Conservation (phyloP, 2,113 vertebrate species). For the Psilopogon haemacephalus region DNA sequence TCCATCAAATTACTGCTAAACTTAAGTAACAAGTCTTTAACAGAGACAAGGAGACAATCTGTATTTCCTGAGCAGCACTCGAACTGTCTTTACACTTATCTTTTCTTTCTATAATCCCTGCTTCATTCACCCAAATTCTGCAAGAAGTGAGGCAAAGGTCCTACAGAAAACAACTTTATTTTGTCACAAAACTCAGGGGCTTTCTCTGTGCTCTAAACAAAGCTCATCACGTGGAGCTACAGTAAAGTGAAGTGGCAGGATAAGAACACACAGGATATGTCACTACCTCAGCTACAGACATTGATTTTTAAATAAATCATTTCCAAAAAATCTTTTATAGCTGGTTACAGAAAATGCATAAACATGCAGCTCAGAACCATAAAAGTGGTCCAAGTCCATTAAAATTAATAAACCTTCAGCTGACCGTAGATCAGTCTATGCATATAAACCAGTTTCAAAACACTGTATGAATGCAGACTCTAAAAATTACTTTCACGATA, state of each 20-base stretch:
- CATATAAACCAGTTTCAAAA: neutral
- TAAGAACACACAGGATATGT: neutral
- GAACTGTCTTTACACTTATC: neutral
- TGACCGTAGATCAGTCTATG: neutral
- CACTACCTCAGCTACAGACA: neutral
- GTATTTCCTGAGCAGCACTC: neutral
- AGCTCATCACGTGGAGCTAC: neutral
- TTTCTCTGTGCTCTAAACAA: neutral
- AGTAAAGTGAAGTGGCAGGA: neutral
- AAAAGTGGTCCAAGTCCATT: neutral
- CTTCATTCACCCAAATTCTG: neutral
- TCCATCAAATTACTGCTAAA: neutral
- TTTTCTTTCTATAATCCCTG: neutral
- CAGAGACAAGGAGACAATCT: neutral
- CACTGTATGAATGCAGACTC: neutral
- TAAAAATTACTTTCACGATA: neutral
- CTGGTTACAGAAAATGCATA: slow-evolving; percentile 33
- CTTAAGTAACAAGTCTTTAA: neutral
- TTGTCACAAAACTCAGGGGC: neutral
- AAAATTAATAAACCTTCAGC: slow-evolving; percentile 1
- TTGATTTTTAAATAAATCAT: slow-evolving; percentile 42
- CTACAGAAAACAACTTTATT: neutral
- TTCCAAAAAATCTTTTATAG: slow-evolving; percentile 27
- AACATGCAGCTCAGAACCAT: slow-evolving; percentile 2
- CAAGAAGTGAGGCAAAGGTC: neutral